Evolutionary conservation across 2,113 vertebrate species (phyloP).

Genomic region (Pluvialis apricaria): DNA sequence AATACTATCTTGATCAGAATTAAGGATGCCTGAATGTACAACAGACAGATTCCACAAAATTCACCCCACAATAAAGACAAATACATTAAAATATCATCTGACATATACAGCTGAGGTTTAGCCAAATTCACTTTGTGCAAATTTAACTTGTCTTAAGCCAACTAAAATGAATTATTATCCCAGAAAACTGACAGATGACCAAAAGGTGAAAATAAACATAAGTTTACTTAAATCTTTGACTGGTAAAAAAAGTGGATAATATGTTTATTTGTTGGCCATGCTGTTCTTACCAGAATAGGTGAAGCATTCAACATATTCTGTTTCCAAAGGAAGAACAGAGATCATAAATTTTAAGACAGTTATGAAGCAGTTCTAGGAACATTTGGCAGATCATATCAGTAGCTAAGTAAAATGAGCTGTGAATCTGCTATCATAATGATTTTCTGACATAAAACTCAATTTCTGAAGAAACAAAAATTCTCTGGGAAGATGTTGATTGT

Average conservation of each 20-base stretch:
- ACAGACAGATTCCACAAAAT: neutral
- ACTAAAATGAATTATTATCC: neutral
- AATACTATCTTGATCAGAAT: neutral
- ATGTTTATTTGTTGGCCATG: neutral
- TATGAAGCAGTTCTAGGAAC: neutral
- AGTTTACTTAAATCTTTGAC: neutral
- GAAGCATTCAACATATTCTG: neutral
- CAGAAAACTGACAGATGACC: neutral
- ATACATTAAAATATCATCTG: neutral
- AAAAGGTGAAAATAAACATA: neutral
- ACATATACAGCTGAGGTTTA: neutral
- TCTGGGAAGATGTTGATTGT: neutral
- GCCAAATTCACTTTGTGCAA: neutral
- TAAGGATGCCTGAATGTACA: neutral
- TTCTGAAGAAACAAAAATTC: neutral
- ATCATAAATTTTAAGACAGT: neutral
- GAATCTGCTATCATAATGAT: neutral
- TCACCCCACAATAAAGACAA: neutral
- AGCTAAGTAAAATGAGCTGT: neutral
- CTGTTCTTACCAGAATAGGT: neutral
- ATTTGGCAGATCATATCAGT: neutral
- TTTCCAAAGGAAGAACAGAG: neutral
- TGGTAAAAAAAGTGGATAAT: neutral
- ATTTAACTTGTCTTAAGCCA: neutral
- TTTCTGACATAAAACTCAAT: neutral